phyloP scores from a whole-genome alignment of 2,888 invertebrate genomes.

The Cephus runcator region DNA sequence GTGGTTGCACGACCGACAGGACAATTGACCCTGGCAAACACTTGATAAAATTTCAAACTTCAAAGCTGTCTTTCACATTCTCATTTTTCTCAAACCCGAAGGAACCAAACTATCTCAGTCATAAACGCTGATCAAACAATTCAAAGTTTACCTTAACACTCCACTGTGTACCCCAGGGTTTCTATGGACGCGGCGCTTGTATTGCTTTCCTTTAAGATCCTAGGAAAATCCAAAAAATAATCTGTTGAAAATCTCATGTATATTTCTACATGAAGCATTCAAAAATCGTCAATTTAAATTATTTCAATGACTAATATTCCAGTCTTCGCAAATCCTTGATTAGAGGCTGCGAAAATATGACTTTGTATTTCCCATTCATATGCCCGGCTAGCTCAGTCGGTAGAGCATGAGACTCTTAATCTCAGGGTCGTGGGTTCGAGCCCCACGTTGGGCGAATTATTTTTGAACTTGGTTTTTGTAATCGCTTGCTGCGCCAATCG shows the following conservation, averaged over 20 bases:
- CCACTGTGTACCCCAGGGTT: background rate
- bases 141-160: conserved; percentile 2
- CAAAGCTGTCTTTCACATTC: conserved; percentile 1
- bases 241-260: background rate
- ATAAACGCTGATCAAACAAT: background rate
- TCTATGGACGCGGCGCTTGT: background rate
- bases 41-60: conserved; percentile 6
- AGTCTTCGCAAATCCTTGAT: background rate
- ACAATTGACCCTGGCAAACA: background rate
- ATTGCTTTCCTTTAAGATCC: background rate
- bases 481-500: accelerated
- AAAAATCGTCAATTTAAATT: background rate
- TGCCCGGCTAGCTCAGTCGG: conserved; percentile 59
- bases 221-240: background rate
- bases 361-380: accelerated
- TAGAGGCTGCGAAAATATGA: background rate
- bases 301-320: background rate
- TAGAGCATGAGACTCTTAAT: conserved; percentile 60
- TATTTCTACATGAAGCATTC: background rate
- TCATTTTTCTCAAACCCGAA: background rate
- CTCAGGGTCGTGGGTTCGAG: conserved; percentile 62
- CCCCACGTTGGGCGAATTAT: conserved; percentile 56
- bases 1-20: background rate
- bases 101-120: background rate
- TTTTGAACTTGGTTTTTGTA: too few species aligned